Conservation (phyloP, 2,113 vertebrate genomes). For the Cyprinodon brontotheroides region DNA sequence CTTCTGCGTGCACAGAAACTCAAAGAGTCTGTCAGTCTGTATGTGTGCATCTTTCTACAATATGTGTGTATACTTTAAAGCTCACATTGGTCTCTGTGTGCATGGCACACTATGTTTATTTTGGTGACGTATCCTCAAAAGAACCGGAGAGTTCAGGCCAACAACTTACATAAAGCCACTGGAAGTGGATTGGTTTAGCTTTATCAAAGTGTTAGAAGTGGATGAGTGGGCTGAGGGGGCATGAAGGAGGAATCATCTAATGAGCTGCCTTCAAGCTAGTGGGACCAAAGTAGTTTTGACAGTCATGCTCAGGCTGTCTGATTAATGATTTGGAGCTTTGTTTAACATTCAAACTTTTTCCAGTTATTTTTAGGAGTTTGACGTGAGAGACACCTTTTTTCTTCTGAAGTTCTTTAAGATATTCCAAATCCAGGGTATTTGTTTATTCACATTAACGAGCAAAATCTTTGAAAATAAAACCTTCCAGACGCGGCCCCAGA, state of each 20-base stretch:
- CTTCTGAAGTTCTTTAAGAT: slow-evolving; percentile 5
- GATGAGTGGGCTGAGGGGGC: slow-evolving; percentile 34
- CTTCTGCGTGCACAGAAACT: slow-evolving; percentile 48
- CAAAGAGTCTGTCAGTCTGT: slow-evolving; percentile 33
- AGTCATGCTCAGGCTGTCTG: slow-evolving; percentile 6
- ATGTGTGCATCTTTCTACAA: slow-evolving; percentile 9
- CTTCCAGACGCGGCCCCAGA: slow-evolving; percentile 6
- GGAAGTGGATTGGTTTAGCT: slow-evolving; percentile 62
- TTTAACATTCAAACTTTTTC: slow-evolving; percentile 12
- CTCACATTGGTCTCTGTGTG: slow-evolving; percentile 18
- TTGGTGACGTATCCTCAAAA: slow-evolving; percentile 16
- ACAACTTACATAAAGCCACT: slow-evolving; percentile 65
- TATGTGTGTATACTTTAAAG: slow-evolving; percentile 15
- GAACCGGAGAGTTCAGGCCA: slow-evolving; percentile 21
- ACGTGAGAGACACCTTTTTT: neutral
- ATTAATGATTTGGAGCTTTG: slow-evolving; percentile 13
- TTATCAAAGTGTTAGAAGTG: slow-evolving; percentile 63
- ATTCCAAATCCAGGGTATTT: neutral
- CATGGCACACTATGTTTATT: slow-evolving; percentile 2
- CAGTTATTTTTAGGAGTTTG: slow-evolving; percentile 1
- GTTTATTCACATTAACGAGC: neutral
- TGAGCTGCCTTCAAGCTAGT: slow-evolving; percentile 38
- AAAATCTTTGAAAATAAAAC: slow-evolving; percentile 10
- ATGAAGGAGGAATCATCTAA: slow-evolving; percentile 37
- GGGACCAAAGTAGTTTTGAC: slow-evolving; percentile 31